Conservation (phyloP, 2,888 invertebrate genomes). For the Tenthredo notha region DNA sequence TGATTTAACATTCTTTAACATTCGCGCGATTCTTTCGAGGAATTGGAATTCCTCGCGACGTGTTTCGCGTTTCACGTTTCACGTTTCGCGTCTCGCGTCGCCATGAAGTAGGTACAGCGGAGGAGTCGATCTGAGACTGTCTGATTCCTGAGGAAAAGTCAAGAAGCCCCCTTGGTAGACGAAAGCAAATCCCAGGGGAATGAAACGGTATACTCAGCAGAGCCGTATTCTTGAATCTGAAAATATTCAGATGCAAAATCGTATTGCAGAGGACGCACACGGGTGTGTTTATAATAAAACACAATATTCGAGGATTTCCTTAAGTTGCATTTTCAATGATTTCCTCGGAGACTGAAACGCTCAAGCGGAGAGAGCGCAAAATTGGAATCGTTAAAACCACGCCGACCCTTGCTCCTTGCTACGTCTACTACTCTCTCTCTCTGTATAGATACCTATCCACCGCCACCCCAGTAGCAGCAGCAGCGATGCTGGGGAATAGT, state of each 20-base stretch:
- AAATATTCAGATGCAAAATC: slow-evolving; percentile 73
- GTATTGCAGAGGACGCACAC: slow-evolving; percentile 11
- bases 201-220: neutral
- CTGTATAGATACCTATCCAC: neutral
- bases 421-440: slow-evolving; percentile 20
- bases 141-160: neutral
- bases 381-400: slow-evolving; percentile 72
- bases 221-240: slow-evolving; percentile 73
- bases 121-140: slow-evolving; percentile 19
- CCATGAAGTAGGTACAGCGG: neutral
- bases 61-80: neutral
- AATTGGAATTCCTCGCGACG: slow-evolving; percentile 16
- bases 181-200: slow-evolving; percentile 31
- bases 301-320: slow-evolving; percentile 78
- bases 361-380: slow-evolving; percentile 59
- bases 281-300: slow-evolving; percentile 75
- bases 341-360: slow-evolving; percentile 84
- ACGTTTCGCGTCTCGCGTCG: neutral
- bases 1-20: slow-evolving; percentile 30
- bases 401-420: slow-evolving; percentile 21
- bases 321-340: slow-evolving; percentile 88
- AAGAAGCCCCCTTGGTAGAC: neutral
- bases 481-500: slow-evolving; percentile 1
- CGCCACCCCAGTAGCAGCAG: neutral
- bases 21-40: slow-evolving; percentile 21